Conservation (phyloP, 2,888 invertebrate genomes). For the Drosophila affinis region DNA sequence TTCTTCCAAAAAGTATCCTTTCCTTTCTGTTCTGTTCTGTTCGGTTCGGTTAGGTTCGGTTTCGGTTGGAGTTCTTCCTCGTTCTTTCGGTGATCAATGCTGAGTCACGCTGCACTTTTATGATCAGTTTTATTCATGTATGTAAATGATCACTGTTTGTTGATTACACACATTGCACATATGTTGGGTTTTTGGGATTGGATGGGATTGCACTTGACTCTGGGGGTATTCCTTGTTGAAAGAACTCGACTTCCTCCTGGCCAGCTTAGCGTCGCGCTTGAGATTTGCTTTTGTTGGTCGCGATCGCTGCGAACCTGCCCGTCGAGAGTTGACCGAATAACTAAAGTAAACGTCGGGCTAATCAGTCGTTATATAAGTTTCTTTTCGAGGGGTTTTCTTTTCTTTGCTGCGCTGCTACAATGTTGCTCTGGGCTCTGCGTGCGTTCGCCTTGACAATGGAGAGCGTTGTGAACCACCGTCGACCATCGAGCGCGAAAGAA, state of each 20-base stretch:
- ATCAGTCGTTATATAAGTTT: slow-evolving; percentile 83
- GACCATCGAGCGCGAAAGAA: slow-evolving; percentile 67
- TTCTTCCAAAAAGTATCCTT: slow-evolving; percentile 68
- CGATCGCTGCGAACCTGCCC: slow-evolving; percentile 82
- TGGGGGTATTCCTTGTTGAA: slow-evolving; percentile 49
- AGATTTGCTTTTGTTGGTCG: slow-evolving; percentile 44
- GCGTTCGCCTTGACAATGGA: slow-evolving; percentile 82
- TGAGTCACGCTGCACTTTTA: slow-evolving; percentile 46
- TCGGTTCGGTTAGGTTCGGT: slow-evolving; percentile 1
- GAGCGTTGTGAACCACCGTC: slow-evolving; percentile 75
- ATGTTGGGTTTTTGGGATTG: slow-evolving; percentile 41
- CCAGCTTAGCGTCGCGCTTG: slow-evolving; percentile 23
- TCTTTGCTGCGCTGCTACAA: slow-evolving; percentile 58
- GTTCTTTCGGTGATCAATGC: slow-evolving; percentile 34
- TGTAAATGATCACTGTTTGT: slow-evolving; percentile 58
- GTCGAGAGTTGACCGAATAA: slow-evolving; percentile 84
- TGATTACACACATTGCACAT: slow-evolving; percentile 50
- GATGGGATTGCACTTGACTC: slow-evolving; percentile 42
- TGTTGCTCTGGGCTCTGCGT: slow-evolving; percentile 65
- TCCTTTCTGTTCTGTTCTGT: slow-evolving; percentile 30
- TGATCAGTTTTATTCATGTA: slow-evolving; percentile 46
- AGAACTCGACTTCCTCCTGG: slow-evolving; percentile 63
- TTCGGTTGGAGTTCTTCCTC: slow-evolving; percentile 12
- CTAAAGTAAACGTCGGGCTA: slow-evolving; percentile 82
- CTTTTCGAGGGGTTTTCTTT: slow-evolving; percentile 74